A percentile compares a stretch with the other conserved stretches of the same genome.
Conservation (phyloP, 2,113 vertebrate species). For the Axis porcinus region DNA sequence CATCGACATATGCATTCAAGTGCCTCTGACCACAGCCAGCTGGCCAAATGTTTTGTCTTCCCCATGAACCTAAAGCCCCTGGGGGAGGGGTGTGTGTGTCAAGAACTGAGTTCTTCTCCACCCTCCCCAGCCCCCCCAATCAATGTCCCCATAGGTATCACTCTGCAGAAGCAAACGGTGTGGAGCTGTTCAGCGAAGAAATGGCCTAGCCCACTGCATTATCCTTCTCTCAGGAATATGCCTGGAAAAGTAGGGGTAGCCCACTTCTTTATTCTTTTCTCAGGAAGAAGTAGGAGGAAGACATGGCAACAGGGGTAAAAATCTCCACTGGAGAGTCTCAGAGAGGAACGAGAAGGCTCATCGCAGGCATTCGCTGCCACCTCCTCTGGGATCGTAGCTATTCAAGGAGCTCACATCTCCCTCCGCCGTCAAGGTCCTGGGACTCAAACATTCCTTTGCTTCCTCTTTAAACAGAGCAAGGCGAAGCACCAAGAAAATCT, state of each 20-base stretch:
- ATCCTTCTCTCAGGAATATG: background rate
- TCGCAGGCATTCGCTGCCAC: fast-evolving
- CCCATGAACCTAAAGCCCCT: fast-evolving
- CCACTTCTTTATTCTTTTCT: background rate
- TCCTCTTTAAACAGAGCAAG: background rate
- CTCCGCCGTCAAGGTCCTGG: too few relatives aligned
- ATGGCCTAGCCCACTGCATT: fast-evolving
- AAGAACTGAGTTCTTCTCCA: background rate
- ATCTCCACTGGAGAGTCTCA: background rate
- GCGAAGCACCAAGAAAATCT: background rate
- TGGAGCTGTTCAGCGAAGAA: background rate
- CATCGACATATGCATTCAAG: fast-evolving
- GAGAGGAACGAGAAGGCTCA: background rate
- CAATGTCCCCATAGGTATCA: background rate
- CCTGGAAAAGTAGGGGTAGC: background rate
- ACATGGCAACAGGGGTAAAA: background rate
- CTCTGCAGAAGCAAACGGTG: background rate
- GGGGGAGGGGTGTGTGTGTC: background rate
- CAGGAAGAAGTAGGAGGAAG: background rate
- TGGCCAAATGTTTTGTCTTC: background rate
- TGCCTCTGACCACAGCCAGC: background rate
- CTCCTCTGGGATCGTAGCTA: background rate
- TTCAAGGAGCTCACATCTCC: too few relatives aligned
- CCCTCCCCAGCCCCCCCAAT: background rate
- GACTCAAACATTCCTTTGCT: background rate